Evolutionary conservation across 2,888 invertebrate genomes (phyloP).

Genomic region (Aporophyla lueneburgensis): DNA sequence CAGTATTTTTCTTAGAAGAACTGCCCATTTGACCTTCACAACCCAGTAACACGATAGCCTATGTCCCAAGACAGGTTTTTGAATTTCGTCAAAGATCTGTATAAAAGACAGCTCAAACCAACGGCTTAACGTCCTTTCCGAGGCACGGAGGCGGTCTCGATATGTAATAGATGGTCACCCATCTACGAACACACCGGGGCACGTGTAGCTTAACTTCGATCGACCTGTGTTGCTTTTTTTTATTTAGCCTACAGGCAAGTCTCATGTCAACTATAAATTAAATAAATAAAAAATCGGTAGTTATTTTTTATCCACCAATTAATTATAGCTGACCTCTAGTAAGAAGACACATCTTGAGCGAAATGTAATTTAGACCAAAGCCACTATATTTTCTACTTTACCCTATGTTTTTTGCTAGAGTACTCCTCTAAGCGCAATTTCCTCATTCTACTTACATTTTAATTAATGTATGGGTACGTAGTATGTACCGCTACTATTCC

Average conservation of each 20-base stretch:
- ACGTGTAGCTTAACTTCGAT: background rate
- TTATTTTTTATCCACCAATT: no score
- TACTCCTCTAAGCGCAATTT: slow-evolving; percentile 34
- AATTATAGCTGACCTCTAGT: background rate
- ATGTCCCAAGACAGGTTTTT: background rate
- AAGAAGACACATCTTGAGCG: background rate
- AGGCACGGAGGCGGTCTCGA: background rate
- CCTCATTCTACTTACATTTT: slow-evolving; percentile 32
- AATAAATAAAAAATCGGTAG: background rate
- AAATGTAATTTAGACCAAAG: slow-evolving; percentile 13
- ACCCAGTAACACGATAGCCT: background rate
- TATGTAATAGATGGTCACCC: background rate
- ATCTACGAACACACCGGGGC: background rate
- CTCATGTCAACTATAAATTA: background rate
- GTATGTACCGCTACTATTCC: slow-evolving; percentile 17
- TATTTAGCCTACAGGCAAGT: background rate
- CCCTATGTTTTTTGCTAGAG: slow-evolving; percentile 23
- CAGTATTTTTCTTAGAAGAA: no score
- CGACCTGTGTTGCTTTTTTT: background rate
- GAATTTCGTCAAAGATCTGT: background rate
- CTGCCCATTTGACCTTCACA: background rate
- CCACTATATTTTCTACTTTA: slow-evolving; percentile 42
- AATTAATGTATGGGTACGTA: slow-evolving; percentile 49
- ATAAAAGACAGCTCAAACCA: background rate
- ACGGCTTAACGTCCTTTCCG: background rate